phyloP scores from a whole-genome alignment of 2,797 vertebrate genomes.

The Balearica regulorum region DNA sequence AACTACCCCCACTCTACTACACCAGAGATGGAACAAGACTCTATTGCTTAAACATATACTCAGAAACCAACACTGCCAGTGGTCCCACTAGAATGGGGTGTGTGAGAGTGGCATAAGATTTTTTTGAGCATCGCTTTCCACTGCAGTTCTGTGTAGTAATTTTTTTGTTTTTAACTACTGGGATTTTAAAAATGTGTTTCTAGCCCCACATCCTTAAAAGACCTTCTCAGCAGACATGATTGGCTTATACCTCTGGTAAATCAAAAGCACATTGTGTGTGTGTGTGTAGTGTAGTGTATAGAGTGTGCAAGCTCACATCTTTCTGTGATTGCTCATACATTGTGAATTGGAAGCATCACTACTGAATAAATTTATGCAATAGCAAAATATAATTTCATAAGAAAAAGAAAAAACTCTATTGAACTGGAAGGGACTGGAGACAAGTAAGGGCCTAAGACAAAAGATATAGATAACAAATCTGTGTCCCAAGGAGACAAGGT shows the following conservation, averaged over 20 bases:
- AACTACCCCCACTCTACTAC: not conserved
- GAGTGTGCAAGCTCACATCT: constrained; percentile 33
- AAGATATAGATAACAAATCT: not conserved
- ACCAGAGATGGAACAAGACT: not conserved
- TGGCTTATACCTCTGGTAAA: constrained; percentile 10
- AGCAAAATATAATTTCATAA: constrained; percentile 64
- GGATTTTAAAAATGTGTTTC: constrained; percentile 14
- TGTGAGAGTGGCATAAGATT: not conserved
- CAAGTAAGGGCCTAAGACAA: constrained; percentile 35
- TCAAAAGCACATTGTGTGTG: not conserved
- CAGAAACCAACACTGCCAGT: not conserved
- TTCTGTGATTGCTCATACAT: constrained; percentile 18
- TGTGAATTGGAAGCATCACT: constrained; percentile 53
- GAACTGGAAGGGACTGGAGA: constrained; percentile 67
- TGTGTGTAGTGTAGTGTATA: constrained; percentile 3
- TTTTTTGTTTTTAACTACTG: not conserved
- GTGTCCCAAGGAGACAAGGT: not conserved
- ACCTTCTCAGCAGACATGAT: not conserved
- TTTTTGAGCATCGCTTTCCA: not conserved
- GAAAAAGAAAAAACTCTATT: constrained; percentile 23
- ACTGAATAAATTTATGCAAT: constrained; percentile 51
- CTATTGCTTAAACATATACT: not conserved
- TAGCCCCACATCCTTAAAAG: not conserved
- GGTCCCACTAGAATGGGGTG: not conserved
- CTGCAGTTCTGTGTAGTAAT: not conserved